Base-by-base conservation (phyloP, 92 coral and sea anemone species). In the Heteractis magnifica region DNA sequence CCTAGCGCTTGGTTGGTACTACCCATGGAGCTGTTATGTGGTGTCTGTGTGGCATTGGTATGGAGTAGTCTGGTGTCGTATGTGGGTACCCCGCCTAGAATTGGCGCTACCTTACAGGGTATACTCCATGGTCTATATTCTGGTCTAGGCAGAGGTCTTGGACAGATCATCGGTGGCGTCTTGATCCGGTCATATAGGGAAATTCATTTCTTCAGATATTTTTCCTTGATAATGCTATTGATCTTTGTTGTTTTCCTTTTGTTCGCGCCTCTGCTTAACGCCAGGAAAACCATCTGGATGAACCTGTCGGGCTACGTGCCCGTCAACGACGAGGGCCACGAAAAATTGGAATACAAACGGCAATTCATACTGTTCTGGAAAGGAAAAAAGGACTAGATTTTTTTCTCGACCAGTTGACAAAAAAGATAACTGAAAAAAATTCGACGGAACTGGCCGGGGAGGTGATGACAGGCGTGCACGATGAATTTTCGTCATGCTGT, bases 51-150 rank as follows among this genome's bases (percentile, higher is more conserved):
- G 49, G 97, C 98, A 15, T 79, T 92, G 34, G 94, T 92, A 8
- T 95, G 98, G 98, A 89, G 96, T 56, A 89, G 93, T 56, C 92
- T 95, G 52, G 98, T 87, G 48, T 87, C 98, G 20, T 95, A 92
- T 34, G 98, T 95, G 7, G 98, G 95, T 8, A 91, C 94, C 15
- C 98, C 98, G 14, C 98, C 98, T 18, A 90, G 92, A 18, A 87
- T 95, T n/a, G 98, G 98, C n/a, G 98, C 98, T n/a, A 95, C 98
- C 6, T 75, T 95, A 5, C 98, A 95, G 68, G 98, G 98, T 55
- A 89, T 95, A 41, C 85, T 95, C 6, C 98, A 95, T 75, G 98
- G 94, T 0, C 71, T 95, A 6, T 93, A 95, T 83, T 87, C 75
- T 59, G 98, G 98, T 58, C 88, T 95, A 73, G 98, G 98, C 4